These are phyloP conservation scores for Melieria omissa DNA, from an alignment of 2,888 invertebrate genomes.

Conservation along the genomic window DNA sequence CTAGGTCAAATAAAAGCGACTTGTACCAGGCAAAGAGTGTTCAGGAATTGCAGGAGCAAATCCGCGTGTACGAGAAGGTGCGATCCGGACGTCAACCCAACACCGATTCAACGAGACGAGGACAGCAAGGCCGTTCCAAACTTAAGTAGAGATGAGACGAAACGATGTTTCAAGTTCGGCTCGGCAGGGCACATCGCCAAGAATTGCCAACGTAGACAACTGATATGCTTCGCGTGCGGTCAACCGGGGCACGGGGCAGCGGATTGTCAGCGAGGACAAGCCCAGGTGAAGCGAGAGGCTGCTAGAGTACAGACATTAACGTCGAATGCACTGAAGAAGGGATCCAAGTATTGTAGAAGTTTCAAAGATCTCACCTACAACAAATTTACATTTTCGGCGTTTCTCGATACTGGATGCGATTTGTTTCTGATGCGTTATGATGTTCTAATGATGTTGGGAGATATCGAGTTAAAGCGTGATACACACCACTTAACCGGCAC, in stretches of 20 bases:
- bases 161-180: conserved; percentile 8
- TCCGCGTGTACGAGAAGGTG: conserved; percentile 34
- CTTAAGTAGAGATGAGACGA: neutral
- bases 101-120: no score
- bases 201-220: neutral
- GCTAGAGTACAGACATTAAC: neutral
- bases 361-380: conserved; percentile 22
- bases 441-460: conserved; percentile 20
- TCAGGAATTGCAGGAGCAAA: conserved; percentile 19
- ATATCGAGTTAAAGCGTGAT: conserved; percentile 1
- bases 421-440: conserved; percentile 32
- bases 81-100: neutral
- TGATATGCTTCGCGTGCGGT: conserved; percentile 6
- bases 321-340: neutral
- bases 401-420: conserved; percentile 39
- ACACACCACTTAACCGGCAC: conserved; percentile 21
- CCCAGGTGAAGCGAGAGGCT: neutral
- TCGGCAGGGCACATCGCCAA: neutral
- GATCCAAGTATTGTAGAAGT: neutral
- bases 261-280: neutral
- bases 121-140: no score
- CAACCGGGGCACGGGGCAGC: conserved; percentile 2
- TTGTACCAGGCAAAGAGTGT: conserved; percentile 19
- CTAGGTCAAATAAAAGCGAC: conserved; percentile 9
- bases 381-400: conserved; percentile 16